A percentile compares a stretch with the other conserved stretches of the same genome.
phyloP scores from a whole-genome alignment of 2,888 invertebrate species.

The Bimastos eiseni region DNA sequence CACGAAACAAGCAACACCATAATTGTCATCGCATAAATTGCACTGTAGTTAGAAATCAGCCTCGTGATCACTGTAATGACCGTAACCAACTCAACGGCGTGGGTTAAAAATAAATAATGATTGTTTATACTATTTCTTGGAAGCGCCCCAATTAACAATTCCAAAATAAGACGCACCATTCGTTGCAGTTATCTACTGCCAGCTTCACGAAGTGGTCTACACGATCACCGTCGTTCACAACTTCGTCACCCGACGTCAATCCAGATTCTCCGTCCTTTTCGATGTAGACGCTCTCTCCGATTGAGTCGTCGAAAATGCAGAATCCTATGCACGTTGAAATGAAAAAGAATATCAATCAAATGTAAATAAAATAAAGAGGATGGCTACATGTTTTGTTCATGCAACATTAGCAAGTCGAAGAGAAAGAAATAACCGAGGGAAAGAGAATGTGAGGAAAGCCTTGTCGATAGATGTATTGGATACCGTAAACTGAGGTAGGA shows the following conservation, averaged over 20 bases:
- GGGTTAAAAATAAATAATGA: too few relatives aligned
- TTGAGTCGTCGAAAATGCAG: not conserved
- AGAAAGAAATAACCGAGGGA: too few relatives aligned
- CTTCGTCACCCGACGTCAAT: not conserved
- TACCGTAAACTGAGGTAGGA: too few relatives aligned
- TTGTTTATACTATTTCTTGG: not conserved
- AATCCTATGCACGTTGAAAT: not conserved
- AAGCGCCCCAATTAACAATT: not conserved
- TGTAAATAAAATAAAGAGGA: not conserved
- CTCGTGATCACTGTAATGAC: too few relatives aligned
- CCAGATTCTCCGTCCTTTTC: not conserved
- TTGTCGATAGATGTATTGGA: too few relatives aligned
- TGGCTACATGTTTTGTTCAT: not conserved
- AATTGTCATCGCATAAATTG: too few relatives aligned
- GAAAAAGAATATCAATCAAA: not conserved
- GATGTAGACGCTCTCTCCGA: not conserved
- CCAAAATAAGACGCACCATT: not conserved
- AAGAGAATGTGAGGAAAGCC: too few relatives aligned
- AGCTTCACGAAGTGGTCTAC: conserved; percentile 15
- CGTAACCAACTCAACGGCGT: too few relatives aligned
- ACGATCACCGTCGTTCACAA: not conserved
- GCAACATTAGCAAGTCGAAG: not conserved
- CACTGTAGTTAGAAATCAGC: too few relatives aligned
- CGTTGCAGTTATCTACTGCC: not conserved
- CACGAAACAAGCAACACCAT: too few relatives aligned